These are phyloP conservation scores for Octodon degus DNA, from an alignment of 2,113 vertebrate species.

Conservation along the genomic window DNA sequence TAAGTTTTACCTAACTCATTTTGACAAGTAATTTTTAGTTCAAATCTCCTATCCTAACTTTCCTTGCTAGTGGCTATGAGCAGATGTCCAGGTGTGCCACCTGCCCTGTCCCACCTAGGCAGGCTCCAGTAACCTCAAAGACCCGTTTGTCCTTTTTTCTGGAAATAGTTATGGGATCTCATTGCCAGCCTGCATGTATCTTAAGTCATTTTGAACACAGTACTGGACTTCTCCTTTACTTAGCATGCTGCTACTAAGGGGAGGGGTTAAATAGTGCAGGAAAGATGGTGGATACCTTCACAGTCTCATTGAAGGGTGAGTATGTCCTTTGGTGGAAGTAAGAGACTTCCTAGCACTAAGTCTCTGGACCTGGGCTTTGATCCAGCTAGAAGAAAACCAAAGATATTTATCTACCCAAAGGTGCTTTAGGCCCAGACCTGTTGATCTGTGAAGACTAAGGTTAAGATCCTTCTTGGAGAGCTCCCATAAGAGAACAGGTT, in stretches of 20 bases:
- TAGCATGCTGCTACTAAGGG: conserved; percentile 18
- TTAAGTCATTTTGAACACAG: conserved; percentile 61
- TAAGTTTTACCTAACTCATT: conserved; percentile 59
- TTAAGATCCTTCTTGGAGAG: neutral
- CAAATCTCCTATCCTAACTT: conserved; percentile 30
- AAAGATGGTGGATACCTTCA: conserved; percentile 72
- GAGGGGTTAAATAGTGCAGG: conserved; percentile 60
- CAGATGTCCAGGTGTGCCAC: neutral
- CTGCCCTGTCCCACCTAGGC: neutral
- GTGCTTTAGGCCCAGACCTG: neutral
- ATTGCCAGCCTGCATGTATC: conserved; percentile 20
- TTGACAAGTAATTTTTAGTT: neutral
- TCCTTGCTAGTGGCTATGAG: conserved; percentile 34
- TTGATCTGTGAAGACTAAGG: neutral
- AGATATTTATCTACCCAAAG: neutral
- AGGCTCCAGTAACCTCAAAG: neutral
- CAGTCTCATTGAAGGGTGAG: conserved; percentile 62
- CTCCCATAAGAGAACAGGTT: neutral
- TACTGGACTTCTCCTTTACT: conserved; percentile 44
- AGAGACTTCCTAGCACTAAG: neutral
- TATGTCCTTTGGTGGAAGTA: conserved; percentile 29
- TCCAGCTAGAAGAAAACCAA: neutral
- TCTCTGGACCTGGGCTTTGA: neutral
- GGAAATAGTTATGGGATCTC: conserved; percentile 26
- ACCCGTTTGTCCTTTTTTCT: neutral